Percentiles rank a stretch among this genome's conserved stretches.
phyloP scores from a whole-genome alignment of 2,888 invertebrate genomes.

The Tholera decimalis region DNA sequence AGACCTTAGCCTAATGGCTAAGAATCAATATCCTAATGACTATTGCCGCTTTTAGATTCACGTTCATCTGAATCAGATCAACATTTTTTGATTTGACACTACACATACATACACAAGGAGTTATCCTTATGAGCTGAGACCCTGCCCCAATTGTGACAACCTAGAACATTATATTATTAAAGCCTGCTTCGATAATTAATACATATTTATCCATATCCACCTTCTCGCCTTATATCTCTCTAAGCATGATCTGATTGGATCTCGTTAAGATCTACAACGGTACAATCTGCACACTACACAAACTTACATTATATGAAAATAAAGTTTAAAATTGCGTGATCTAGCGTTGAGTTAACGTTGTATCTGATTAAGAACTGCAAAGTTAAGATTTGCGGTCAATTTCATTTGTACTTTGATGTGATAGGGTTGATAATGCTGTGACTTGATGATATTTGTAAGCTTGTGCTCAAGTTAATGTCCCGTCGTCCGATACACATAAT shows the following conservation, averaged over 20 bases:
- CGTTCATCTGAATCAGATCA: conserved; percentile 7
- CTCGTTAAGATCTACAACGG: conserved; percentile 45
- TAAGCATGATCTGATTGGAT: conserved; percentile 52
- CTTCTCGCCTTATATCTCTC: conserved; percentile 45
- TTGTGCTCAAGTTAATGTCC: conserved; percentile 37
- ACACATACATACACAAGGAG: conserved; percentile 30
- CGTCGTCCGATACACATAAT: conserved; percentile 49
- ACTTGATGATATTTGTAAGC: background rate
- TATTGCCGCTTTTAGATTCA: background rate
- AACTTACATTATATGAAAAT: background rate
- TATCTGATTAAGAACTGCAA: conserved; percentile 27
- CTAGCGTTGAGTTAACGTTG: background rate
- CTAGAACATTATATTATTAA: conserved; percentile 61
- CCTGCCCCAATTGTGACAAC: conserved; percentile 62
- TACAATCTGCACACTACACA: background rate
- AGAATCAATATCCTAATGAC: too few species aligned
- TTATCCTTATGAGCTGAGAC: conserved; percentile 57
- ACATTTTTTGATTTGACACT: conserved; percentile 32
- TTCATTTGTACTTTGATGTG: background rate
- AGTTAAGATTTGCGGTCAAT: background rate
- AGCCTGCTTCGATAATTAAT: conserved; percentile 62
- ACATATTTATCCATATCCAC: conserved; percentile 62
- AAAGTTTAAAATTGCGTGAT: background rate
- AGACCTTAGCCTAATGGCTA: too few species aligned
- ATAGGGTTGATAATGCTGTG: conserved; percentile 12